These are phyloP conservation scores for Bubo bubo DNA, from an alignment of 2,113 vertebrate genomes.

Conservation along the genomic window DNA sequence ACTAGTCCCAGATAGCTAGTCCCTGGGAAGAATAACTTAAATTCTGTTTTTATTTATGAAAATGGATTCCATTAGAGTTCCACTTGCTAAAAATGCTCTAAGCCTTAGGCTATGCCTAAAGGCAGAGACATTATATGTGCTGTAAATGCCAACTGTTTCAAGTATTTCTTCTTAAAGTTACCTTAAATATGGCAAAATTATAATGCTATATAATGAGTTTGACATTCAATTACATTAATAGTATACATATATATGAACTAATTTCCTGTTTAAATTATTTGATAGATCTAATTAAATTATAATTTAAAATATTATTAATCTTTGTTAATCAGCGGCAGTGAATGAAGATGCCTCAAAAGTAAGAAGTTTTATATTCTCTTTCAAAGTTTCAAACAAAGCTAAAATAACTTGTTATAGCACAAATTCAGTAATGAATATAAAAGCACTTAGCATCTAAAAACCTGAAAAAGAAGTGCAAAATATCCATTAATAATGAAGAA, in stretches of 20 bases:
- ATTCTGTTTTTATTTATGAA: slow-evolving; percentile 64
- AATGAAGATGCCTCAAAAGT: slow-evolving; percentile 2
- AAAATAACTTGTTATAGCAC: neutral
- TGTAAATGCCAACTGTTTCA: slow-evolving; percentile 52
- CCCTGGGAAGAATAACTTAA: slow-evolving; percentile 23
- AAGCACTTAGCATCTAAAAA: neutral
- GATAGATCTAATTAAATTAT: slow-evolving; percentile 40
- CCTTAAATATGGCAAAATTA: slow-evolving; percentile 17
- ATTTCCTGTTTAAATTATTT: slow-evolving; percentile 43
- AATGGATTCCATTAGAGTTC: slow-evolving; percentile 50
- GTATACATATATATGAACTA: slow-evolving; percentile 28
- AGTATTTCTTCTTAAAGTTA: slow-evolving; percentile 35
- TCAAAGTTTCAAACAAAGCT: neutral
- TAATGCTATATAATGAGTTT: slow-evolving; percentile 26
- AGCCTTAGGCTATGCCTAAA: slow-evolving; percentile 62
- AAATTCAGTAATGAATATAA: neutral
- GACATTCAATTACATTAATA: slow-evolving; percentile 30
- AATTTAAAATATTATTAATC: slow-evolving; percentile 34
- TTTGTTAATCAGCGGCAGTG: slow-evolving; percentile 27
- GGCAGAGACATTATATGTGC: slow-evolving; percentile 26
- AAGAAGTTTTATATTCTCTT: neutral
- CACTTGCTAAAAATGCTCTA: slow-evolving; percentile 57
- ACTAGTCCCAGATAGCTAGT: slow-evolving; percentile 51
- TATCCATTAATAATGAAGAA: neutral
- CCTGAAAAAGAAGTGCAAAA: neutral